These are phyloP conservation scores for Sebastes cheni DNA, from an alignment of 2,797 vertebrate genomes.

Conservation along the genomic window DNA sequence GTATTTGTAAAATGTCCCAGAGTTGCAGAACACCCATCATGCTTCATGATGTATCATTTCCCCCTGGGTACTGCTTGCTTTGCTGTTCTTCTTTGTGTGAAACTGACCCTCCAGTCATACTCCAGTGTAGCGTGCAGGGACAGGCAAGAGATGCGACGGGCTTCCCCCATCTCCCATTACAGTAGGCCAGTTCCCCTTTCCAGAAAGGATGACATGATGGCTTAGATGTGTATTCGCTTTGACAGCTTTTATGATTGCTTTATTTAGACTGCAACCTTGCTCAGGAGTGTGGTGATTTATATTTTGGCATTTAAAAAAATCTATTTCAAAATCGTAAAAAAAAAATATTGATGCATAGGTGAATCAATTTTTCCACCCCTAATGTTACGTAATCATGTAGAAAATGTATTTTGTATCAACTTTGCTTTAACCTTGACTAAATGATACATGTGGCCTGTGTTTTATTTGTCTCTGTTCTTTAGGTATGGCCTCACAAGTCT, in stretches of 20 bases:
- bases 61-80: slow-evolving; percentile 17
- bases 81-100: slow-evolving; percentile 54
- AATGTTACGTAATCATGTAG: neutral
- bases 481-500: slow-evolving; percentile 99
- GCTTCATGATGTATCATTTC: slow-evolving; percentile 22
- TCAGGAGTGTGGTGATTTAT: neutral
- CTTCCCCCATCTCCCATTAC: slow-evolving; percentile 68
- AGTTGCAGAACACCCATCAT: neutral
- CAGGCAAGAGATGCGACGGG: slow-evolving; percentile 43
- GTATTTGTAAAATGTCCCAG: slow-evolving; percentile 28
- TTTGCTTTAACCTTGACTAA: neutral
- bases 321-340: too few relatives aligned
- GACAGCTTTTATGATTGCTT: slow-evolving; percentile 6
- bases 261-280: slow-evolving; percentile 6
- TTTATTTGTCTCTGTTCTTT: neutral
- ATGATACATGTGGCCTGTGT: neutral
- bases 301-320: too few relatives aligned
- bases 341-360: too few relatives aligned
- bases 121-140: slow-evolving; percentile 37
- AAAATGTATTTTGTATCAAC: neutral
- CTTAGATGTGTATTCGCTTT: slow-evolving; percentile 7
- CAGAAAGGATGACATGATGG: slow-evolving; percentile 33
- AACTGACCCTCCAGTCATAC: slow-evolving; percentile 48
- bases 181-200: slow-evolving; percentile 58
- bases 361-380: too few relatives aligned